Evolutionary conservation across 2,797 vertebrate genomes (phyloP).

Genomic region (Champsocephalus gunnari): DNA sequence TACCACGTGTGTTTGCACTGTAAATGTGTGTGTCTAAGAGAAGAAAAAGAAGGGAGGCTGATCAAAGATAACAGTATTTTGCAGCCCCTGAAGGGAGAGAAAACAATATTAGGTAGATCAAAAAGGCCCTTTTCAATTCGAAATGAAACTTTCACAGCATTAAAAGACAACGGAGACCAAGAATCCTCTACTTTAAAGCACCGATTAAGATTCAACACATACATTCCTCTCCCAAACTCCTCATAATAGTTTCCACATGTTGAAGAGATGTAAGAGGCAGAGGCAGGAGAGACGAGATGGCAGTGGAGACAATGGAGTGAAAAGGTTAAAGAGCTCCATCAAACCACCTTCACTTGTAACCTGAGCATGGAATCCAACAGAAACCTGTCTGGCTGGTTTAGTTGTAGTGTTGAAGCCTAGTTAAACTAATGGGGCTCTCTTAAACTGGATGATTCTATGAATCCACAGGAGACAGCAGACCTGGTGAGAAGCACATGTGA

Average conservation of each 20-base stretch:
- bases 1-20: constrained; percentile 36
- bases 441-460: constrained; percentile 65
- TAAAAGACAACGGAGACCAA: constrained; percentile 78
- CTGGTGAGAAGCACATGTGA: constrained; percentile 62
- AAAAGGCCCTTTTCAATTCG: constrained; percentile 79
- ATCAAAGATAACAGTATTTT: constrained; percentile 71
- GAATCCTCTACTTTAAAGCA: constrained; percentile 77
- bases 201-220: constrained; percentile 85
- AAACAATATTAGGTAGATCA: constrained; percentile 80
- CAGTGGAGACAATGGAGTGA: constrained; percentile 54
- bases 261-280: constrained; percentile 65
- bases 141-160: constrained; percentile 80
- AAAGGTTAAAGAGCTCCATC: constrained; percentile 54
- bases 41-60: constrained; percentile 54
- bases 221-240: constrained; percentile 82
- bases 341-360: constrained; percentile 57
- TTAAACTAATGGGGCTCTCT: constrained; percentile 63
- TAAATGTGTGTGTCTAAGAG: constrained; percentile 35
- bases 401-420: constrained; percentile 35
- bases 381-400: constrained; percentile 50
- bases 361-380: constrained; percentile 30
- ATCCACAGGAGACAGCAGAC: constrained; percentile 62
- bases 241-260: constrained; percentile 86
- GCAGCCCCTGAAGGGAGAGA: constrained; percentile 69
- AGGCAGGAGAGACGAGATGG: constrained; percentile 48